These are phyloP conservation scores for Brenthis daphne DNA, from an alignment of 2,888 invertebrate genomes.

Conservation along the genomic window DNA sequence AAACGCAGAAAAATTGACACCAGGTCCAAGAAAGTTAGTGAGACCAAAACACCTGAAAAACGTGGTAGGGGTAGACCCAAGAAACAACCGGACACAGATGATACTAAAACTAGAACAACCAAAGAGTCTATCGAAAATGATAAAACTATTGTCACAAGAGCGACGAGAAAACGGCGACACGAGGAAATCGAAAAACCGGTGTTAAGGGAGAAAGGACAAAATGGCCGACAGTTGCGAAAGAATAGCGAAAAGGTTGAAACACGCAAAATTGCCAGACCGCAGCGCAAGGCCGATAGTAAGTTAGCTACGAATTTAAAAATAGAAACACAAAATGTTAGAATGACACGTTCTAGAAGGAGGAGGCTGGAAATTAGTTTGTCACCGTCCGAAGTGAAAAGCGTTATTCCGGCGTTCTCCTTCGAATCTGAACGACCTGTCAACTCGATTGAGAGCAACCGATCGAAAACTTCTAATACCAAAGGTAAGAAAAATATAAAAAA, in stretches of 20 bases:
- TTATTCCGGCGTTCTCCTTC: constrained; percentile 62
- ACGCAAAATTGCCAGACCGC: constrained; percentile 59
- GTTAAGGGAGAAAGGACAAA: constrained; percentile 72
- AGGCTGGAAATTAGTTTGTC: constrained; percentile 68
- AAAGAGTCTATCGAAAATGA: constrained; percentile 77
- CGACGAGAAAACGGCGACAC: constrained; percentile 63
- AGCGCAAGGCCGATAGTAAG: constrained; percentile 43
- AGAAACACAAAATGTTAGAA: constrained; percentile 53
- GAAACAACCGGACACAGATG: constrained; percentile 40
- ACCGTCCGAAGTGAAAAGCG: constrained; percentile 60
- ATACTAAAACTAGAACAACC: constrained; percentile 54
- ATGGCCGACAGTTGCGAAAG: constrained; percentile 54
- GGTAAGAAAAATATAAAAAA: constrained; percentile 46
- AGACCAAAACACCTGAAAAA: constrained; percentile 50
- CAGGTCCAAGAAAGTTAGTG: constrained; percentile 48
- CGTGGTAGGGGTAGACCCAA: constrained; percentile 43
- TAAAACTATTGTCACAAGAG: constrained; percentile 54
- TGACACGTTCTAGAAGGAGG: constrained; percentile 67
- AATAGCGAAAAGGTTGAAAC: constrained; percentile 45
- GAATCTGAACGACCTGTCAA: constrained; percentile 64
- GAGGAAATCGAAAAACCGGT: constrained; percentile 67
- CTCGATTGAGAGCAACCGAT: constrained; percentile 60
- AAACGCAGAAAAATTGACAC: constrained; percentile 70
- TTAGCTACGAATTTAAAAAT: constrained; percentile 44
- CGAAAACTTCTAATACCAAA: constrained; percentile 49